Evolutionary conservation across 2,797 vertebrate species (phyloP).

Genomic region (Ispidina lecontei): DNA sequence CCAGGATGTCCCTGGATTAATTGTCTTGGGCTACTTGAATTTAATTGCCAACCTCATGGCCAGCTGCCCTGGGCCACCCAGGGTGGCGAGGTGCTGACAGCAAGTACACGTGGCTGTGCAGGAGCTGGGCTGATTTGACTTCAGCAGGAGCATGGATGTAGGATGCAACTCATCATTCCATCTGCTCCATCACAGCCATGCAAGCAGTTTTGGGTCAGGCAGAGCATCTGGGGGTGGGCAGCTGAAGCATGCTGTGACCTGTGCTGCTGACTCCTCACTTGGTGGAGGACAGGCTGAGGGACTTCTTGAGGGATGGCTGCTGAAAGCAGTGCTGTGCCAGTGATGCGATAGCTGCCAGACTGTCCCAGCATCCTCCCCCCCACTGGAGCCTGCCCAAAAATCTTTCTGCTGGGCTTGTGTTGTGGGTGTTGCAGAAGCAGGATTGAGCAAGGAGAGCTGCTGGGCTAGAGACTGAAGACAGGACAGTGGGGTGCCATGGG

Average conservation of each 20-base stretch:
- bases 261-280: neutral
- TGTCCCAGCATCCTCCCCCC: neutral
- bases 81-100: neutral
- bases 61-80: neutral
- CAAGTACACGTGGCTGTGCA: rapidly evolving
- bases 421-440: neutral
- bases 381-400: neutral
- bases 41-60: neutral
- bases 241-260: neutral
- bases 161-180: neutral
- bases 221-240: neutral
- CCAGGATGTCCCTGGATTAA: neutral
- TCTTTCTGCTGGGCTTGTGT: neutral
- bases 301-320: neutral
- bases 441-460: neutral
- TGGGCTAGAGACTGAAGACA: neutral
- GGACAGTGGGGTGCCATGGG: neutral
- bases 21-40: neutral
- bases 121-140: neutral
- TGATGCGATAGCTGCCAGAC: neutral
- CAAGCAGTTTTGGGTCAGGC: neutral
- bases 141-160: neutral
- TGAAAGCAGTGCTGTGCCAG: neutral
- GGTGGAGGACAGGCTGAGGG: neutral
- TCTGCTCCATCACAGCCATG: neutral